A percentile compares a stretch with the other conserved stretches of the same genome.
Evolutionary conservation across 2,797 vertebrate genomes (phyloP).

Genomic region (Taenioides sp.): DNA sequence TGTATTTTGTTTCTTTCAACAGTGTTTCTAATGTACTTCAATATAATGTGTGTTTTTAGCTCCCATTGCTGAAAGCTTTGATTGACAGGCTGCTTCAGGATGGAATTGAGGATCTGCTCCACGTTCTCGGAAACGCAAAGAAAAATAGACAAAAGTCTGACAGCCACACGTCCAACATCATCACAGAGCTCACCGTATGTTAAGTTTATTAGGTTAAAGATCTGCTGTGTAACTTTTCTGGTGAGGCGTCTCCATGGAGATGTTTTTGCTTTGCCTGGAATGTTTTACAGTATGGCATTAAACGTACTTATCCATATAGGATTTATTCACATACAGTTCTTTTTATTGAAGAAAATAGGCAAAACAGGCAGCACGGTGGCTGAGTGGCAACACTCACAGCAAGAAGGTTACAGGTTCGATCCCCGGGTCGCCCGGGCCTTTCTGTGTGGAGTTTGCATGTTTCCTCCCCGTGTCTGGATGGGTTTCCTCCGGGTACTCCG

Average conservation of each 20-base stretch:
- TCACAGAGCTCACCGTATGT: conserved; percentile 65
- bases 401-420: no score
- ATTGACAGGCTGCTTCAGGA: conserved; percentile 80
- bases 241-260: neutral
- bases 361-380: no score
- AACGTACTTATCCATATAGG: neutral
- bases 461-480: no score
- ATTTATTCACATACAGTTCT: neutral
- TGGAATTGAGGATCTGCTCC: conserved; percentile 79
- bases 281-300: neutral
- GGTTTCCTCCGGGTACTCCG: no score
- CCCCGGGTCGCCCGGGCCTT: no score
- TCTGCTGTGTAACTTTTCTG: no score
- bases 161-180: conserved; percentile 65
- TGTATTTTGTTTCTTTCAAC: neutral
- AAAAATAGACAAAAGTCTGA: conserved; percentile 59
- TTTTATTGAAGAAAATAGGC: neutral
- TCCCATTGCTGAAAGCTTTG: conserved; percentile 84
- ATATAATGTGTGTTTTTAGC: conserved; percentile 63
- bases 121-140: conserved; percentile 62
- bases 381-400: no score
- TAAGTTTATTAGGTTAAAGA: conserved; percentile 14
- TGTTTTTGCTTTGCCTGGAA: neutral
- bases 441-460: no score
- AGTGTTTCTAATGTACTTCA: neutral